Evolutionary conservation across 2,888 invertebrate genomes (phyloP).

Genomic region (Drosophila barbarae): DNA sequence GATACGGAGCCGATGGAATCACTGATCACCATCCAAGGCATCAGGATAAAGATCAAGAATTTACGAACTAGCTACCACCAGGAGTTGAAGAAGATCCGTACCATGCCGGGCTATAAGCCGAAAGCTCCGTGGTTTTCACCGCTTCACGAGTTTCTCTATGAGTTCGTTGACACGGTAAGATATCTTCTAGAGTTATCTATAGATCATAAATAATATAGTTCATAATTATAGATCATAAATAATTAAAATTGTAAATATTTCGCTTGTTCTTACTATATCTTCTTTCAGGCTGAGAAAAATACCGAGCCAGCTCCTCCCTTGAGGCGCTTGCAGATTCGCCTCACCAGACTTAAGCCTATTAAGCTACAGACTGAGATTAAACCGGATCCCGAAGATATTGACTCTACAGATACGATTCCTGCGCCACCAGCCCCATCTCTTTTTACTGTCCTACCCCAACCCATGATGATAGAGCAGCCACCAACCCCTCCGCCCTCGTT

Average conservation of each 20-base stretch:
- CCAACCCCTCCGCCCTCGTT: conserved; percentile 29
- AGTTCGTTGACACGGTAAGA: conserved; percentile 51
- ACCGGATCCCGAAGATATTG: conserved; percentile 17
- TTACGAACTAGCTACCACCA: conserved; percentile 53
- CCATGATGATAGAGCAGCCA: conserved; percentile 17
- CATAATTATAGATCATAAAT: not conserved
- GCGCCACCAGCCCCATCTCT: conserved; percentile 2
- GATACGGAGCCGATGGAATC: conserved; percentile 28
- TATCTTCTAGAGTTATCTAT: not conserved
- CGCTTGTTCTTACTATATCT: not conserved
- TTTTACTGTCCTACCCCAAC: conserved; percentile 27
- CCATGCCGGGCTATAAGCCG: conserved; percentile 45
- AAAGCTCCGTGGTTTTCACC: conserved; percentile 57
- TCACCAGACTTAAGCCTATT: conserved; percentile 47
- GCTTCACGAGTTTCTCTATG: conserved; percentile 47
- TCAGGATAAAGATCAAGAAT: conserved; percentile 61
- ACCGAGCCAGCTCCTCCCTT: conserved; percentile 10
- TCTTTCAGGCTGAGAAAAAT: conserved; percentile 10
- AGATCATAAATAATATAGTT: not conserved
- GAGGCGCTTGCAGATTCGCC: conserved; percentile 51
- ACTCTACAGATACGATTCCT: not conserved
- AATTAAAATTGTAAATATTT: not conserved
- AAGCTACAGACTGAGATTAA: conserved; percentile 31
- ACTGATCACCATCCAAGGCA: conserved; percentile 39
- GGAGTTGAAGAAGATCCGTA: conserved; percentile 56